These are phyloP conservation scores for Sebastes hopkinsi DNA, from an alignment of 2,797 vertebrate species.

Conservation along the genomic window DNA sequence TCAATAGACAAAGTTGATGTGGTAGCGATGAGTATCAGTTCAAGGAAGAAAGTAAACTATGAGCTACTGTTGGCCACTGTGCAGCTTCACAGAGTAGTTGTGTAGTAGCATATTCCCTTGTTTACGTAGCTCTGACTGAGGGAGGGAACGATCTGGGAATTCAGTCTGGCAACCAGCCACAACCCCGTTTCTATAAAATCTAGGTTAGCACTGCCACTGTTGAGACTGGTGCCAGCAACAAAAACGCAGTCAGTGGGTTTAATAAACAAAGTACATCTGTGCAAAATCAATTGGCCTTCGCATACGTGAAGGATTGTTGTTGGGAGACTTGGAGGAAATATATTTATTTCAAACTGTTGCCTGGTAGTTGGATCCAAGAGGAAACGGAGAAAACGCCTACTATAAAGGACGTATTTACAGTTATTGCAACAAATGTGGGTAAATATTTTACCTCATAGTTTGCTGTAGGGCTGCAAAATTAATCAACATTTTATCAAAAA, in stretches of 20 bases:
- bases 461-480: no score
- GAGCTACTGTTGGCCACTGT: neutral
- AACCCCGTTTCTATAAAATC: constrained; percentile 3
- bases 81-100: neutral
- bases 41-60: neutral
- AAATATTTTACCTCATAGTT: neutral
- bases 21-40: neutral
- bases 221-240: neutral
- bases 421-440: neutral
- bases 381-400: neutral
- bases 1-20: neutral
- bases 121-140: neutral
- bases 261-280: neutral
- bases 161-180: neutral
- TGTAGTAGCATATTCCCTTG: neutral
- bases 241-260: neutral
- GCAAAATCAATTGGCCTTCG: neutral
- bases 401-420: neutral
- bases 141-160: neutral
- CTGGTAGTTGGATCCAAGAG: neutral
- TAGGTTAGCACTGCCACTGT: neutral
- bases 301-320: neutral
- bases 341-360: neutral
- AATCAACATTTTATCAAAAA: no score
- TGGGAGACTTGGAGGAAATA: neutral